phyloP scores from a whole-genome alignment of 1,140 invertebrate genomes.

The Hermetia illucens region DNA sequence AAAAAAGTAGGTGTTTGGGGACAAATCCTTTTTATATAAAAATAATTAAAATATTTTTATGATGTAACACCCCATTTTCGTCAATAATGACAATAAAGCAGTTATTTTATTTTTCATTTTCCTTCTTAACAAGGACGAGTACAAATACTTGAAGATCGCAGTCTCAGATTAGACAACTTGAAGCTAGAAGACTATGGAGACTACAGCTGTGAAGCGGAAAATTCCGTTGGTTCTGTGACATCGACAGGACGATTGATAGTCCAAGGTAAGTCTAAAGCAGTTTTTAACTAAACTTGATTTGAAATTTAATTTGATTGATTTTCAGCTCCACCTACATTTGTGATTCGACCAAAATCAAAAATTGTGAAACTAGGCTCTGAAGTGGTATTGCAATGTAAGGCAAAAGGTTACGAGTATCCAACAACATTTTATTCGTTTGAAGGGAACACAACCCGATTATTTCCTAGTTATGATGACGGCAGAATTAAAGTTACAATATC shows the following conservation, averaged over 20 bases:
- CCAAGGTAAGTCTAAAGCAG: slow-evolving; percentile 44
- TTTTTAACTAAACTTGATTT: not conserved
- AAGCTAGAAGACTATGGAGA: slow-evolving; percentile 71
- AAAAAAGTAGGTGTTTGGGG: too few species aligned
- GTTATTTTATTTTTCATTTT: too few species aligned
- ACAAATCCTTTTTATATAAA: too few species aligned
- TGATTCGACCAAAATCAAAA: slow-evolving; percentile 44
- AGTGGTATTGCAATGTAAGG: slow-evolving; percentile 51
- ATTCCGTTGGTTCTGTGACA: slow-evolving; percentile 68
- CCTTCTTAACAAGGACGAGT: slow-evolving; percentile 51
- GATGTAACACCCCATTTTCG: too few species aligned
- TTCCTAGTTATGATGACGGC: slow-evolving; percentile 45
- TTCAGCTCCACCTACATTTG: slow-evolving; percentile 50
- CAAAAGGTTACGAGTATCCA: slow-evolving; percentile 50
- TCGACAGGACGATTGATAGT: slow-evolving; percentile 70
- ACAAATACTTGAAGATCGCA: slow-evolving; percentile 63
- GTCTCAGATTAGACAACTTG: slow-evolving; percentile 60
- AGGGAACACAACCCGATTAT: slow-evolving; percentile 52
- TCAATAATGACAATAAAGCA: too few species aligned
- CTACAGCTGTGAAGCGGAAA: slow-evolving; percentile 83
- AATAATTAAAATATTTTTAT: too few species aligned
- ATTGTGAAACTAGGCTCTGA: slow-evolving; percentile 49
- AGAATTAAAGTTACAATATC: slow-evolving; percentile 44
- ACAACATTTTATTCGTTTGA: slow-evolving; percentile 66
- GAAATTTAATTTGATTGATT: slow-evolving; percentile 2